phyloP scores from a whole-genome alignment of 1,140 invertebrate species.

The Zophobas morio region DNA sequence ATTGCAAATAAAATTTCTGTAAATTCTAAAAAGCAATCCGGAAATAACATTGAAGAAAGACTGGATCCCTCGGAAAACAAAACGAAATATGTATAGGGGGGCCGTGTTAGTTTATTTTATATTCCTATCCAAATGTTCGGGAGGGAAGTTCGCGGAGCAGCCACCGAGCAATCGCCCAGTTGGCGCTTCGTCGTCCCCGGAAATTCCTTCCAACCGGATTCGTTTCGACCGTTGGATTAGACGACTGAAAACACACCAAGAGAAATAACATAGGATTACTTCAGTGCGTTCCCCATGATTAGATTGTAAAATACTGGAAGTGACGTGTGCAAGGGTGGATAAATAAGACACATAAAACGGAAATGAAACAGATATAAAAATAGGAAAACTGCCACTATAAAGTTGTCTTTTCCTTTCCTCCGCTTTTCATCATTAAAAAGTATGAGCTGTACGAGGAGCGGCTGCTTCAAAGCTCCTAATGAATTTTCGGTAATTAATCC shows the following conservation, averaged over 20 bases:
- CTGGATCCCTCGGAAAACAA: conserved; percentile 60
- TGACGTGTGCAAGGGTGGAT: conserved; percentile 68
- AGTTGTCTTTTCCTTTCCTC: conserved; percentile 53
- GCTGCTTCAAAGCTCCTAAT: neutral
- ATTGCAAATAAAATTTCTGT: conserved; percentile 54
- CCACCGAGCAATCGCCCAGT: conserved; percentile 38
- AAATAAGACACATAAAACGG: conserved; percentile 68
- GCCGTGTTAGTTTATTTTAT: conserved; percentile 67
- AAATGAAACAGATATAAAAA: conserved; percentile 69
- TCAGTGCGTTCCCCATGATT: conserved; percentile 69
- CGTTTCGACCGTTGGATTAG: conserved; percentile 51
- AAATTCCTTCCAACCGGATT: conserved; percentile 17
- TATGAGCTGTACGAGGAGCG: conserved; percentile 10
- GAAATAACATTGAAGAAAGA: conserved; percentile 60
- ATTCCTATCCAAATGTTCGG: conserved; percentile 66
- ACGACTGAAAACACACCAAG: conserved; percentile 65
- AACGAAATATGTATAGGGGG: conserved; percentile 62
- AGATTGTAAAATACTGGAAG: conserved; percentile 69
- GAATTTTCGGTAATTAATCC: neutral
- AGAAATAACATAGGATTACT: conserved; percentile 69
- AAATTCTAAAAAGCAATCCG: conserved; percentile 58
- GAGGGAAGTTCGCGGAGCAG: conserved; percentile 59
- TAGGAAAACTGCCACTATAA: conserved; percentile 64
- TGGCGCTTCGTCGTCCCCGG: conserved; percentile 14
- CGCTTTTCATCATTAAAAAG: conserved; percentile 45